Percentiles rank a stretch among this genome's conserved stretches.
Evolutionary conservation across 2,797 vertebrate species (phyloP).

Genomic region (Odontamblyopus lacepedii): DNA sequence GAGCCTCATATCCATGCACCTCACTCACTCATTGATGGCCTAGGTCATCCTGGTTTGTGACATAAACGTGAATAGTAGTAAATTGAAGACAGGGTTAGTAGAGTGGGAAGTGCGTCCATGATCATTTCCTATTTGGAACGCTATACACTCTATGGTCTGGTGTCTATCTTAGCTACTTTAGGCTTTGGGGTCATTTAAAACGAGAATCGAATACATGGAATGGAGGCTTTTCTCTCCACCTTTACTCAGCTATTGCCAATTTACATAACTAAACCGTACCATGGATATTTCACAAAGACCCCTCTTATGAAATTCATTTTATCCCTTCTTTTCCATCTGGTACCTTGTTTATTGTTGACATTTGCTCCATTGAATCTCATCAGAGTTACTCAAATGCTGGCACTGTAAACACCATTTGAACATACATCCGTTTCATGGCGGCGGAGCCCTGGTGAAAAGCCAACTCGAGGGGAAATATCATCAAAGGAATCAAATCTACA

Average conservation of each 20-base stretch:
- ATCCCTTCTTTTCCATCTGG: conserved; percentile 7
- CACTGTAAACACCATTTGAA: conserved; percentile 12
- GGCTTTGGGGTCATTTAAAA: neutral
- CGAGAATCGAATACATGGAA: neutral
- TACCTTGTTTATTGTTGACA: neutral
- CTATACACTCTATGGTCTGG: too few species aligned
- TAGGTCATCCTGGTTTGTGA: too few species aligned
- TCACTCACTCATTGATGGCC: too few species aligned
- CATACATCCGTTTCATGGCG: conserved; percentile 8
- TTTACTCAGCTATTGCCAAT: neutral
- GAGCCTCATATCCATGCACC: too few species aligned
- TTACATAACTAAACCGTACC: neutral
- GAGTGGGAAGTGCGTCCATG: too few species aligned
- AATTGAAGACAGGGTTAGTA: too few species aligned
- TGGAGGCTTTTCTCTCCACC: neutral
- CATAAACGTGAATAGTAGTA: too few species aligned
- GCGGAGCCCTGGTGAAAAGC: conserved; percentile 35
- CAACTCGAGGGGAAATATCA: conserved; percentile 55
- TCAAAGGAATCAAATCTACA: conserved; percentile 67
- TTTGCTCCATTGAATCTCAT: conserved; percentile 4
- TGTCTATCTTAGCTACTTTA: neutral
- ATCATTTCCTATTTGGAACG: too few species aligned
- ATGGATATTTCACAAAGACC: neutral
- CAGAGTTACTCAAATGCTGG: neutral
- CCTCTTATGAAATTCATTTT: neutral